Evolutionary conservation across 2,113 vertebrate genomes (phyloP).

Genomic region (Daubentonia madagascariensis): DNA sequence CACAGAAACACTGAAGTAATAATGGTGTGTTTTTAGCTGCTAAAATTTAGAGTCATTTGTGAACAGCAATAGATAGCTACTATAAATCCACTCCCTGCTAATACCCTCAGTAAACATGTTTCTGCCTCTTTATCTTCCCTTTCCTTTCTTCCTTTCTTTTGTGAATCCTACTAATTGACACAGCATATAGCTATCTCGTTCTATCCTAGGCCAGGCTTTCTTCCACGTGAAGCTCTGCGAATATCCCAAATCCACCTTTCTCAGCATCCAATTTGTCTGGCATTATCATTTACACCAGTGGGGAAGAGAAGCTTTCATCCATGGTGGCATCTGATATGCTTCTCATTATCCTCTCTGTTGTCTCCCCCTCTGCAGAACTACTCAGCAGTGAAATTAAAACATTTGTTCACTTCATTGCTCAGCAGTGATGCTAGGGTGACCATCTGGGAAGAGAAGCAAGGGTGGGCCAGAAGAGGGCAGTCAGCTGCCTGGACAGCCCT

Average conservation of each 20-base stretch:
- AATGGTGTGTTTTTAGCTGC: neutral
- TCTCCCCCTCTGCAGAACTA: constrained; percentile 63
- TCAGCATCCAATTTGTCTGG: constrained; percentile 21
- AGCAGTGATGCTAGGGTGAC: constrained; percentile 62
- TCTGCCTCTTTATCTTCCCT: neutral
- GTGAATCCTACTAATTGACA: neutral
- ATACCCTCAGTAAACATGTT: neutral
- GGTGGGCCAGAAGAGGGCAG: constrained; percentile 7
- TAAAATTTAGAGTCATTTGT: neutral
- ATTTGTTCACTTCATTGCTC: constrained; percentile 77
- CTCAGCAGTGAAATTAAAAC: constrained; percentile 79
- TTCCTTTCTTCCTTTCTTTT: neutral
- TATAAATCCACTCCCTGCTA: neutral
- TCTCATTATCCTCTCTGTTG: constrained; percentile 66
- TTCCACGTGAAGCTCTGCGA: neutral
- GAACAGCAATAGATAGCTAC: neutral
- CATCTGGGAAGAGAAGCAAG: constrained; percentile 69
- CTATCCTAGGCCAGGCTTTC: neutral
- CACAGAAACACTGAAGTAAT: neutral
- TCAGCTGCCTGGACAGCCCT: constrained; percentile 29
- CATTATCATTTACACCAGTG: neutral
- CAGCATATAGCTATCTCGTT: neutral
- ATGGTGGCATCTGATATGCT: constrained; percentile 32
- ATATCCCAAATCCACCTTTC: neutral
- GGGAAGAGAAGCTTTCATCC: constrained; percentile 27